A percentile compares a stretch with the other conserved stretches of the same genome.
These are phyloP conservation scores for Beroe forskalii DNA, from an alignment of 37 sponge, comb jelly and placozoan species.

Conservation along the genomic window DNA sequence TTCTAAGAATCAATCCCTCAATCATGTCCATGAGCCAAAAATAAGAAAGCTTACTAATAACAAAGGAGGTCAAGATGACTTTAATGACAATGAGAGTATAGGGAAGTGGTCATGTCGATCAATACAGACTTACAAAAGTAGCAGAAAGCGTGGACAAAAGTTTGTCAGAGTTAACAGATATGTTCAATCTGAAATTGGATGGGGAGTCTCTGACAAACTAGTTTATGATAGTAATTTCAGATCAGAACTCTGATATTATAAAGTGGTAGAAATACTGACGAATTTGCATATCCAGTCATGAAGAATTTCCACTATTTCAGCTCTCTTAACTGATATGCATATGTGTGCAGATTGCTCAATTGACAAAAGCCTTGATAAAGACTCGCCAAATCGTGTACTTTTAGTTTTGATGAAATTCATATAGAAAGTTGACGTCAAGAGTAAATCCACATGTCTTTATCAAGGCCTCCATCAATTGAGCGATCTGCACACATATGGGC, in stretches of 20 bases:
- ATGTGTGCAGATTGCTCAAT: no score
- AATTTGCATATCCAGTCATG: no score
- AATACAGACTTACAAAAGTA: background rate
- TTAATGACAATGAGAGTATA: conserved; percentile 19
- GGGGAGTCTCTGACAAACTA: background rate
- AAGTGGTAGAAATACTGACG: no score
- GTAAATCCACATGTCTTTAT: no score
- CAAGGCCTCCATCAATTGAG: no score
- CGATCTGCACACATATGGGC: no score
- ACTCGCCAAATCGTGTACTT: no score
- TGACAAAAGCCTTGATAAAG: no score
- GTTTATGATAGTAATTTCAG: background rate
- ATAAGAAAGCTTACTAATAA: background rate
- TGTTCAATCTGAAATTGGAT: background rate
- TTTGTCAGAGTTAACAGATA: conserved; percentile 2
- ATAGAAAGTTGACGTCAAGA: no score
- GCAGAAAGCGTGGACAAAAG: background rate
- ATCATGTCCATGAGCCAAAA: background rate
- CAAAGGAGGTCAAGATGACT: background rate
- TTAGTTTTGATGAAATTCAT: no score
- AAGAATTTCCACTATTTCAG: no score
- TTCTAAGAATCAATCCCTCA: background rate
- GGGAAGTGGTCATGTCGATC: conserved; percentile 39
- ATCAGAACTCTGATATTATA: conserved; percentile 31
- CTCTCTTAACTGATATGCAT: no score